Base-by-base conservation (phyloP, 2,113 vertebrate genomes). In the Mormyrus lacerda region DNA sequence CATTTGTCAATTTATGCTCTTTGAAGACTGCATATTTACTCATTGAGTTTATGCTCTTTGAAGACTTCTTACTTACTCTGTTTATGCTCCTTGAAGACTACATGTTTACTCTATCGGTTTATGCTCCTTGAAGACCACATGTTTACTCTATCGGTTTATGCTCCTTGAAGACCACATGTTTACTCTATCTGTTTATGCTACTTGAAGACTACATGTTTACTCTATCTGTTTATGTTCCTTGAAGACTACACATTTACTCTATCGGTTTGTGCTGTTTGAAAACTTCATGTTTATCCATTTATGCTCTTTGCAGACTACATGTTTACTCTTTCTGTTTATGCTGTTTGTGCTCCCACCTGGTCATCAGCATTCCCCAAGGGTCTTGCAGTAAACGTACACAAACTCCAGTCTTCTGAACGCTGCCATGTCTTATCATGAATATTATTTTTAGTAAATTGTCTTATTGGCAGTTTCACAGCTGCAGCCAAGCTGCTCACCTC, bases 371-470 rank as follows among this genome's bases (percentile, higher is more conserved):
- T 73, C 87, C 48, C 17, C 24, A 48, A 73, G 87, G 13, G 44
- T 88, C 87, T 69, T 47, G 87, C 65, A 88, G 69, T 45, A 61
- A 87, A 45, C 19, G 85, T 27, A 15, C 27, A 53, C 85, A 87
- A 87, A 87, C 39, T 45, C 7, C 51, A 35, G 21, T 58, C 79
- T 61, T 45, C 88, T n/a, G 31, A 65, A 44, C 11, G 15, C 73
- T 44, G 7, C 48, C 2, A 6, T 45, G 76, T 44, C 79, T 47
- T 85, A 82, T 89, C 44, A 55, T 53, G 73, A 19, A 55, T 82
- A 53, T 83, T 89, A 89, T 50, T 53, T 87, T 61, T 87, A 87
- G 87, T 61, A 87, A 87, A 87, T 87, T 87, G 55, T 87, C 87
- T 87, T 87, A 89, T 55, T 89, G 65, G 45, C 73, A 83, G 27